Percentiles rank a stretch among this genome's conserved stretches.
phyloP scores from a whole-genome alignment of 1,140 invertebrate species.

The Batillaria attramentaria region DNA sequence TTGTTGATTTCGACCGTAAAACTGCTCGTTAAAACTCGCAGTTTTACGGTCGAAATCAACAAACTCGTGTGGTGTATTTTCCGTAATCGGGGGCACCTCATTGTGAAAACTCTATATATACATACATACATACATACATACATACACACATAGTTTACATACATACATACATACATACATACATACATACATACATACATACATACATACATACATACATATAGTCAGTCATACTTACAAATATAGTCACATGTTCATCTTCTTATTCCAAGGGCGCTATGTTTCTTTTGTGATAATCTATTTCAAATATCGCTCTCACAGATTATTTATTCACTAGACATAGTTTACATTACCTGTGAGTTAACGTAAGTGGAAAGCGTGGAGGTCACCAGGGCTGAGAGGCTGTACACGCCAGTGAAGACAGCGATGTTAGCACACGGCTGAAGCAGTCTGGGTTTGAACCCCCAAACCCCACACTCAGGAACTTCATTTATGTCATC shows the following conservation, averaged over 20 bases:
- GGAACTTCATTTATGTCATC: too few relatives aligned
- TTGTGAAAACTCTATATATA: too few relatives aligned
- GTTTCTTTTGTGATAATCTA: not conserved
- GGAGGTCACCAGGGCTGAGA: conserved; percentile 37
- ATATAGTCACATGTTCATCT: conserved; percentile 20
- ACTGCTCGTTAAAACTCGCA: too few relatives aligned
- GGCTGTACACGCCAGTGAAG: conserved; percentile 37
- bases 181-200: conserved; percentile 4
- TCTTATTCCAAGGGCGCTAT: not conserved
- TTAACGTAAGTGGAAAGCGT: conserved; percentile 39
- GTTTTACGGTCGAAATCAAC: too few relatives aligned
- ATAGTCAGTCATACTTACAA: not conserved
- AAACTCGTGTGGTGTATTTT: too few relatives aligned
- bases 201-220: conserved; percentile 19
- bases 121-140: not conserved
- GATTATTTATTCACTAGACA: not conserved
- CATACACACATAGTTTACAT: not conserved
- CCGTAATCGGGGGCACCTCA: too few relatives aligned
- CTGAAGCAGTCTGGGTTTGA: conserved; percentile 25
- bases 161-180: not conserved
- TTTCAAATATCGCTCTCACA: not conserved
- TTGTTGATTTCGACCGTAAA: too few relatives aligned
- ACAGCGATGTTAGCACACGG: conserved; percentile 34
- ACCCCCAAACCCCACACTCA: conserved; percentile 35
- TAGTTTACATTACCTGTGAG: conserved; percentile 39